Evolutionary conservation across 2,888 invertebrate genomes (phyloP), one percentile per base, ranked within the genome.

Genomic region (Leucania comma): DNA sequence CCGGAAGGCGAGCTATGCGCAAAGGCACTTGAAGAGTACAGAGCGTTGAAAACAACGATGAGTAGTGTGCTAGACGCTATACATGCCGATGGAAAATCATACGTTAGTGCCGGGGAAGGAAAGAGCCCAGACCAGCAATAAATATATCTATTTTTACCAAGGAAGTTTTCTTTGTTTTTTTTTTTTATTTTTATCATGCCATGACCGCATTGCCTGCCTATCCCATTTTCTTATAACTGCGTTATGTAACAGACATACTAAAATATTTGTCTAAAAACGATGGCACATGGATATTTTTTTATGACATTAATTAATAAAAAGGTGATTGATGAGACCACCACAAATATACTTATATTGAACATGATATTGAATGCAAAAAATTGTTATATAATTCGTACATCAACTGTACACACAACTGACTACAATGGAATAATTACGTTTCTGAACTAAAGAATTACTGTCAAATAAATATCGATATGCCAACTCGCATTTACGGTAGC

Each of bases 1-100:
- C 97, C 98, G 0, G 98, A 98, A 91, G 98, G 98, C 0, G 95
- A 96, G 84, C 89, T 98, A 35, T 97, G 97, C 8, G 97, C 96
- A 64, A 97, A 96, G 79, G 98, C 98, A n/a, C 90, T 98, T 24
- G 96, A 96, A 70, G 97, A 97, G 83, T 94, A 97, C 68, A 96
- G 97, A 85, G 95, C 96, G 0, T 87, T 97, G 35, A 96, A 96
- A 84, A 92, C 93, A 22, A 96, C 96, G 10, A 96, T 97, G 85
- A 88, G 84, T 38, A 88, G 82, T 62, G 90, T 93, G 3, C 75
- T 93, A 22, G 90, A 94, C 60, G 90, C 87, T 14, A 89, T 95
- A 64, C 92, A 93, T 70, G 92, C 93, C 0, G 93, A 92, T 70
- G 92, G 92, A 26, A 92, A 92, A 84, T 86, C 88, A 10, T 93